A percentile compares a stretch with the other conserved stretches of the same genome.
Evolutionary conservation across 2,888 invertebrate species (phyloP).

Genomic region (Morpho deidamia): DNA sequence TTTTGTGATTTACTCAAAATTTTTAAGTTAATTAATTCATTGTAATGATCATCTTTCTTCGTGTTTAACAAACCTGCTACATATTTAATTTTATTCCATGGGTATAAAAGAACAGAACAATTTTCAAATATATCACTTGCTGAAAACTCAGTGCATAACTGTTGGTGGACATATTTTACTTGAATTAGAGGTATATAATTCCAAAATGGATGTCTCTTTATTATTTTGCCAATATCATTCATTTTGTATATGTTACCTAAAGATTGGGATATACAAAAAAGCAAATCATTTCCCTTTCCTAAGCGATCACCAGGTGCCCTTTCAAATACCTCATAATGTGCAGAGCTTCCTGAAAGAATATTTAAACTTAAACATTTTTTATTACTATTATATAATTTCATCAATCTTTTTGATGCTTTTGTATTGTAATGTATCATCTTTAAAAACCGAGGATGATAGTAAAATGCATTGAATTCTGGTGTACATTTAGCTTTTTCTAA

Average conservation of each 20-base stretch:
- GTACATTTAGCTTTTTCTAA: conserved; percentile 49
- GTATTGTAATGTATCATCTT: conserved; percentile 66
- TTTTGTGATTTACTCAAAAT: conserved; percentile 51
- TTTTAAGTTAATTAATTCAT: conserved; percentile 43
- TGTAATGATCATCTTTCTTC: conserved; percentile 25
- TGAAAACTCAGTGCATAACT: conserved; percentile 46
- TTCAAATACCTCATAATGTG: conserved; percentile 58
- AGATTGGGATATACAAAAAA: conserved; percentile 55
- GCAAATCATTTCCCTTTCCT: conserved; percentile 64
- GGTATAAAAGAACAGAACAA: conserved; percentile 60
- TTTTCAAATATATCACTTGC: conserved; percentile 61
- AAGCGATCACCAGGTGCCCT: conserved; percentile 63
- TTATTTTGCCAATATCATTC: conserved; percentile 38
- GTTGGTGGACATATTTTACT: conserved; percentile 52
- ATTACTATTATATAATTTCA: conserved; percentile 47
- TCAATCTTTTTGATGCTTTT: conserved; percentile 51
- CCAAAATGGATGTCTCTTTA: conserved; percentile 68
- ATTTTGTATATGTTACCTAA: conserved; percentile 44
- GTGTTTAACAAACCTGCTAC: conserved; percentile 34
- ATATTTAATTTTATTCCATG: conserved; percentile 61
- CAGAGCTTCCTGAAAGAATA: conserved; percentile 59
- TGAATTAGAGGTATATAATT: conserved; percentile 63
- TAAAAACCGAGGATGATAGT: conserved; percentile 61
- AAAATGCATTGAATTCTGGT: conserved; percentile 60
- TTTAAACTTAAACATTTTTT: conserved; percentile 68